These are phyloP conservation scores for Peromyscus eremicus DNA, from an alignment of 2,797 vertebrate genomes.

Conservation along the genomic window DNA sequence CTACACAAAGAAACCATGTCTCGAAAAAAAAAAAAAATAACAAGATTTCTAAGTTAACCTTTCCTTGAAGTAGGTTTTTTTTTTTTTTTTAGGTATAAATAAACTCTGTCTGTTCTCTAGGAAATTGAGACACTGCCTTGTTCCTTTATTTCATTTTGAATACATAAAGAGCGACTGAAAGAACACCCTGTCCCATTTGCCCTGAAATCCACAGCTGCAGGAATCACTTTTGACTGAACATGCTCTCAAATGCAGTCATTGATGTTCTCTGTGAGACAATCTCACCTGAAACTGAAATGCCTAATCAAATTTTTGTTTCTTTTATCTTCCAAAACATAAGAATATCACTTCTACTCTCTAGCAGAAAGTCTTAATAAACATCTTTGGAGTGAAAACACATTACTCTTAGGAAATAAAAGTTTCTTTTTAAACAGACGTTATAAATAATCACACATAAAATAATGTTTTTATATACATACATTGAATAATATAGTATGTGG, in stretches of 20 bases:
- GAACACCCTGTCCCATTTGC: neutral
- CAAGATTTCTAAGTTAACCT: neutral
- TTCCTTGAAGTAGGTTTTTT: conserved; percentile 2
- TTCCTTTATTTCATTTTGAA: conserved; percentile 3
- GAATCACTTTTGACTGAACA: neutral
- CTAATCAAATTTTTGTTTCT: conserved; percentile 13
- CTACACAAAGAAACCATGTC: neutral
- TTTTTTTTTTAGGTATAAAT: neutral
- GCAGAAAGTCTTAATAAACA: conserved; percentile 31
- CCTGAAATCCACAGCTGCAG: neutral
- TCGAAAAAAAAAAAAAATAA: neutral
- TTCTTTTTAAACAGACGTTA: neutral
- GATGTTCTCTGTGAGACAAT: conserved; percentile 34
- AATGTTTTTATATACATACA: conserved; percentile 11
- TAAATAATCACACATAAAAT: neutral
- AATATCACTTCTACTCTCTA: conserved; percentile 31
- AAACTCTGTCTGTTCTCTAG: neutral
- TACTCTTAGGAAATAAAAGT: neutral
- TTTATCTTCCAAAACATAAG: conserved; percentile 22
- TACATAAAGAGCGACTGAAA: conserved; percentile 17
- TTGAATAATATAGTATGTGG: conserved; percentile 18
- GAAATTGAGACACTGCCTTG: neutral
- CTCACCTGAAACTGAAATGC: conserved; percentile 29
- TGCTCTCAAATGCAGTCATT: conserved; percentile 18
- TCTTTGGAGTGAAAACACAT: neutral